Conservation (phyloP, 2,888 invertebrate species). For the Germaria angustata region DNA sequence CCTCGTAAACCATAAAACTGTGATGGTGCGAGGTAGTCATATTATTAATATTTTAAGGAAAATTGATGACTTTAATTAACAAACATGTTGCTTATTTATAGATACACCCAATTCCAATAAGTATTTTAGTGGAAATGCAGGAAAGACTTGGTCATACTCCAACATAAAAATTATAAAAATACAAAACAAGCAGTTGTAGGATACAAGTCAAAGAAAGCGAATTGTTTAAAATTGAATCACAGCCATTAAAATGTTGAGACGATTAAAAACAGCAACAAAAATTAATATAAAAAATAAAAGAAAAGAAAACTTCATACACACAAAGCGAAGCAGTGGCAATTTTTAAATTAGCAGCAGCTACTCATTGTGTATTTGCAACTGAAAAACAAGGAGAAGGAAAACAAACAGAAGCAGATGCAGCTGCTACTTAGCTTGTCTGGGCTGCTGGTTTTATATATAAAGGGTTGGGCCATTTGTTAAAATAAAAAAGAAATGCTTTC, state of each 20-base stretch:
- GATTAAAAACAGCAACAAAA: slow-evolving; percentile 45
- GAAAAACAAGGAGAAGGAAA: slow-evolving; percentile 23
- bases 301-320: slow-evolving; percentile 22
- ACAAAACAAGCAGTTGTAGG: slow-evolving; percentile 10
- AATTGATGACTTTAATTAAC: slow-evolving; percentile 80
- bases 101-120: slow-evolving; percentile 10
- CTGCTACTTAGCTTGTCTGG: slow-evolving; percentile 32
- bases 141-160: not conserved
- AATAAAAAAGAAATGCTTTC: not conserved
- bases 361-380: slow-evolving; percentile 14
- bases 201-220: slow-evolving; percentile 57
- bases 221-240: slow-evolving; percentile 62
- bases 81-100: slow-evolving; percentile 71
- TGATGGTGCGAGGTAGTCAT: slow-evolving; percentile 66
- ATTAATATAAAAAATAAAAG: slow-evolving; percentile 7
- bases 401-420: slow-evolving; percentile 58
- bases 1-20: slow-evolving; percentile 4
- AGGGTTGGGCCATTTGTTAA: slow-evolving; percentile 1
- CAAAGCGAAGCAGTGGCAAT: slow-evolving; percentile 55
- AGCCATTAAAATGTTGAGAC: slow-evolving; percentile 59
- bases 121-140: not conserved
- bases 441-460: slow-evolving; percentile 32
- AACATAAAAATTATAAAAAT: slow-evolving; percentile 10
- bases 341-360: slow-evolving; percentile 58
- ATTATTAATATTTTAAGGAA: slow-evolving; percentile 68